Percentiles rank a stretch among this genome's conserved stretches.
These are phyloP conservation scores for Chymomyza amoena DNA, from an alignment of 2,888 invertebrate species.

Conservation along the genomic window DNA sequence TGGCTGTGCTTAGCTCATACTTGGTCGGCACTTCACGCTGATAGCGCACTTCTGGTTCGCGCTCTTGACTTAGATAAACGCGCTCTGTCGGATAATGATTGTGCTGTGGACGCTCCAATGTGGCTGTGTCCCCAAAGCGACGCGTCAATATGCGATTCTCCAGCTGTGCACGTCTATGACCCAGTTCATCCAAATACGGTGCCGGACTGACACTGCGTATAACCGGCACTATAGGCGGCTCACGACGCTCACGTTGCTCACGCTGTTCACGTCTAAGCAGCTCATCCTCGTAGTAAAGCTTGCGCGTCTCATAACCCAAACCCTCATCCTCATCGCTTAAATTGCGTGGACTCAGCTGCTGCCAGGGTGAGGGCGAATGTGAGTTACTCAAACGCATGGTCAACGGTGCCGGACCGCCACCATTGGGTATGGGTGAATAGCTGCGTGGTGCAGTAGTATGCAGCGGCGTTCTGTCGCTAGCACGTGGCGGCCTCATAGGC, in stretches of 20 bases:
- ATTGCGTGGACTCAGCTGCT: conserved; percentile 76
- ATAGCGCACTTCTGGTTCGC: conserved; percentile 63
- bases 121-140: conserved; percentile 74
- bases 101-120: conserved; percentile 78
- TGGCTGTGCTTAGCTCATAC: conserved; percentile 57
- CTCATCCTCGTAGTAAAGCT: conserved; percentile 79
- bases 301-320: conserved; percentile 83
- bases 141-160: conserved; percentile 87
- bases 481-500: conserved; percentile 45
- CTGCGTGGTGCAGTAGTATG: conserved; percentile 52
- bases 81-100: conserved; percentile 32
- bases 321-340: conserved; percentile 89
- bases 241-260: conserved; percentile 65
- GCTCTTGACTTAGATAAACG: conserved; percentile 60
- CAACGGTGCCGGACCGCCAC: conserved; percentile 37
- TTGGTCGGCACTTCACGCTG: conserved; percentile 73
- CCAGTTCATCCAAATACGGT: conserved; percentile 80
- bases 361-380: conserved; percentile 76
- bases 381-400: conserved; percentile 68
- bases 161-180: conserved; percentile 86
- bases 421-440: conserved; percentile 44
- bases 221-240: conserved; percentile 83
- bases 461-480: conserved; percentile 35
- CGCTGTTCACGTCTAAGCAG: conserved; percentile 38
- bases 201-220: conserved; percentile 81